These are phyloP conservation scores for Stratiomys singularior DNA, from an alignment of 2,888 invertebrate species.

Conservation along the genomic window DNA sequence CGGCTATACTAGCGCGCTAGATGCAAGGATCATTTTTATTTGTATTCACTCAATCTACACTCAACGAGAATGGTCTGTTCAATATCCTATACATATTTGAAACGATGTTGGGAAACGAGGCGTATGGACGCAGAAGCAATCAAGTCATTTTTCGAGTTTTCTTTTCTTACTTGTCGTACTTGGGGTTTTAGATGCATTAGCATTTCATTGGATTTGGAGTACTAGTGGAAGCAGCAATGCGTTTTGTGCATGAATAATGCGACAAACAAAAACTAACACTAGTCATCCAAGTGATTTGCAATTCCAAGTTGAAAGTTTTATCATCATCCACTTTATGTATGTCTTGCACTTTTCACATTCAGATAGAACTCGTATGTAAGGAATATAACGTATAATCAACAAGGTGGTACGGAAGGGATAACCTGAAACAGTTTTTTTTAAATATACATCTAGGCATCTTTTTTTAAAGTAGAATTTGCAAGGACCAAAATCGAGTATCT, in stretches of 20 bases:
- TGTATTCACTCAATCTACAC: background rate
- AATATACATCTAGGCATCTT: no score
- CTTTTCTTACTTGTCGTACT: background rate
- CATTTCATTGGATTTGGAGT: constrained; percentile 10
- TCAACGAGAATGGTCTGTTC: background rate
- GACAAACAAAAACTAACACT: constrained; percentile 45
- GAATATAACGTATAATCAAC: no score
- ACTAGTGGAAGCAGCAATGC: constrained; percentile 20
- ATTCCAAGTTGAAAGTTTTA: constrained; percentile 47
- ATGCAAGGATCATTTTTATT: background rate
- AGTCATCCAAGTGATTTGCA: constrained; percentile 47
- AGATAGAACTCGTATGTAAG: background rate
- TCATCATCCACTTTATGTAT: constrained; percentile 26
- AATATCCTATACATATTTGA: constrained; percentile 5
- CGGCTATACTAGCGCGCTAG: no score
- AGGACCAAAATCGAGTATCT: no score
- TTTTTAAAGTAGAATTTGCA: no score
- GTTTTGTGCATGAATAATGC: constrained; percentile 19
- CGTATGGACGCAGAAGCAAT: constrained; percentile 1
- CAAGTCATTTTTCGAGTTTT: background rate
- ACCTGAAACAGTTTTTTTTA: background rate
- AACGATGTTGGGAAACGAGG: constrained; percentile 31
- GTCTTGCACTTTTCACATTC: background rate
- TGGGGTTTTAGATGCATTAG: background rate
- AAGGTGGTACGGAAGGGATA: background rate